phyloP scores from a whole-genome alignment of 2,888 invertebrate species.

The Reticulitermes lucifugus region DNA sequence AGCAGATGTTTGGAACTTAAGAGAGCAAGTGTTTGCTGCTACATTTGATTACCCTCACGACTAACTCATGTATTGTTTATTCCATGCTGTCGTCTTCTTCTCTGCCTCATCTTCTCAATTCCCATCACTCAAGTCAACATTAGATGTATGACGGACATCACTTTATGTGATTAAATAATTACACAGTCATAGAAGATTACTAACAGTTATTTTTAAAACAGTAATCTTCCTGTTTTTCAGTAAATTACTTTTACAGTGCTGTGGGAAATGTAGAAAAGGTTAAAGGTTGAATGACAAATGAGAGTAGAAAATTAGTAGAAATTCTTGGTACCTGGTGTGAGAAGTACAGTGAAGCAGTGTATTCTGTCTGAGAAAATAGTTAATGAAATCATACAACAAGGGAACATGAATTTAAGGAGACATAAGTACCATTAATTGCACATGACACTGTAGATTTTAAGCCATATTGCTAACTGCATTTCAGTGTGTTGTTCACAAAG shows the following conservation, averaged over 20 bases:
- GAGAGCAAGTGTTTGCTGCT: background rate
- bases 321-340: slow-evolving; percentile 15
- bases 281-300: slow-evolving; percentile 27
- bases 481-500: no score
- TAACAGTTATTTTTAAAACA: slow-evolving; percentile 34
- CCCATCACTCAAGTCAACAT: slow-evolving; percentile 30
- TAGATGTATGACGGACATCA: slow-evolving; percentile 42
- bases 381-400: background rate
- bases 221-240: slow-evolving; percentile 5
- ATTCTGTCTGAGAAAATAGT: background rate
- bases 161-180: slow-evolving; percentile 44
- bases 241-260: slow-evolving; percentile 11
- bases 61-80: slow-evolving; percentile 12
- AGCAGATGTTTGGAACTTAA: background rate
- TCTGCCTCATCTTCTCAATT: slow-evolving; percentile 10
- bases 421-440: no score
- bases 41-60: background rate
- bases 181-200: slow-evolving; percentile 18
- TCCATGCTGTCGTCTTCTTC: background rate
- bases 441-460: no score
- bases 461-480: no score
- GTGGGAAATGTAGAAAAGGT: slow-evolving; percentile 18
- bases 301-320: background rate
- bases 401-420: no score
- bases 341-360: background rate